Evolutionary conservation across 2,113 vertebrate genomes (phyloP).

Genomic region (Glaucomys volans): DNA sequence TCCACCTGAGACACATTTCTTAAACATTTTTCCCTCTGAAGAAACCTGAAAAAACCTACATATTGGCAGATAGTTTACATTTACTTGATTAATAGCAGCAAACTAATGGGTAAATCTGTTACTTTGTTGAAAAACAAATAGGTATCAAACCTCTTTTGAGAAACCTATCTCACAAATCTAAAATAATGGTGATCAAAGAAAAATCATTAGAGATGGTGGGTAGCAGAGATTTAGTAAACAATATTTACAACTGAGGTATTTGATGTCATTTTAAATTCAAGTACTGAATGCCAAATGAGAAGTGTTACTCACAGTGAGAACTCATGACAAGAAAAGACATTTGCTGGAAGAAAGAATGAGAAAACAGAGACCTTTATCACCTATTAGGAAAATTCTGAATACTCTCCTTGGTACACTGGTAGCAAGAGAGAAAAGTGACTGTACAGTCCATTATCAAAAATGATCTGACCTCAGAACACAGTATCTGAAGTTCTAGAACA

Average conservation of each 20-base stretch:
- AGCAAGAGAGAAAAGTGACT: constrained; percentile 17
- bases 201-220: constrained; percentile 12
- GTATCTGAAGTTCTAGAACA: constrained; percentile 32
- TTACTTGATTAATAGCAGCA: neutral
- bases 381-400: neutral
- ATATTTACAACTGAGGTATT: neutral
- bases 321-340: neutral
- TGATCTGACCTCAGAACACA: constrained; percentile 34
- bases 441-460: constrained; percentile 21
- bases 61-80: constrained; percentile 48
- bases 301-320: neutral
- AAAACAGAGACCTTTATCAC: neutral
- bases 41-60: constrained; percentile 6
- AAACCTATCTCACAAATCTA: constrained; percentile 12
- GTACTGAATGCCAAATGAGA: neutral
- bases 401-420: neutral
- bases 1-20: neutral
- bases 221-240: neutral
- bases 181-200: neutral
- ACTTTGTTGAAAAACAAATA: constrained; percentile 51
- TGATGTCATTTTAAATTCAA: constrained; percentile 46
- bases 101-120: neutral
- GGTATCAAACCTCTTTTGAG: neutral
- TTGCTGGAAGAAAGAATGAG: neutral
- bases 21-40: neutral